Evolutionary conservation across 2,888 invertebrate species (phyloP).

Genomic region (Ectropis crepuscularia): DNA sequence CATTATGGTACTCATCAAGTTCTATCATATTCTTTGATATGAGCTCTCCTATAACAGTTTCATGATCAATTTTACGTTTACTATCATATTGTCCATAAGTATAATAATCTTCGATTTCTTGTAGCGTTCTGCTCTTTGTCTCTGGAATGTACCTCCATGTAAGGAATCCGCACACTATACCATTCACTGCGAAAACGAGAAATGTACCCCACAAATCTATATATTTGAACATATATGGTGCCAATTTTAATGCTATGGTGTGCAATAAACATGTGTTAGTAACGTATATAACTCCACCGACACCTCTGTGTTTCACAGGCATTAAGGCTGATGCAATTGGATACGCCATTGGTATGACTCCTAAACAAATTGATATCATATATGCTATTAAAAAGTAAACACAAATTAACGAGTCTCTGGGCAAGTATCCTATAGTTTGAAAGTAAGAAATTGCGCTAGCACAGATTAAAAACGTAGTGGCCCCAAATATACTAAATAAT

Average conservation of each 20-base stretch:
- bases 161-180: slow-evolving; percentile 18
- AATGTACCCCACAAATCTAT: slow-evolving; percentile 37
- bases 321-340: slow-evolving; percentile 34
- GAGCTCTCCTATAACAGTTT: slow-evolving; percentile 6
- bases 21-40: slow-evolving; percentile 5
- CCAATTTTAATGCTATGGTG: slow-evolving; percentile 34
- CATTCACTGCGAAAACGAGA: slow-evolving; percentile 25
- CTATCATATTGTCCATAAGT: slow-evolving; percentile 16
- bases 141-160: slow-evolving; percentile 37
- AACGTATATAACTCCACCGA: slow-evolving; percentile 35
- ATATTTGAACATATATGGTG: slow-evolving; percentile 35
- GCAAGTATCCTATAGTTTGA: slow-evolving; percentile 23
- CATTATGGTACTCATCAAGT: slow-evolving; percentile 7
- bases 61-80: slow-evolving; percentile 14
- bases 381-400: slow-evolving; percentile 27
- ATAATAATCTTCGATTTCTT: slow-evolving; percentile 38
- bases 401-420: slow-evolving; percentile 24
- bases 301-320: slow-evolving; percentile 41
- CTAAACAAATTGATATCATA: slow-evolving; percentile 25
- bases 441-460: slow-evolving; percentile 24
- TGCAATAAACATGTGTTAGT: slow-evolving; percentile 32
- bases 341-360: slow-evolving; percentile 20
- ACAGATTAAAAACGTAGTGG: slow-evolving; percentile 10
- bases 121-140: slow-evolving; percentile 36
- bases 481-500: slow-evolving; percentile 17